phyloP scores from a whole-genome alignment of 2,797 vertebrate genomes.

The Gila robusta region DNA sequence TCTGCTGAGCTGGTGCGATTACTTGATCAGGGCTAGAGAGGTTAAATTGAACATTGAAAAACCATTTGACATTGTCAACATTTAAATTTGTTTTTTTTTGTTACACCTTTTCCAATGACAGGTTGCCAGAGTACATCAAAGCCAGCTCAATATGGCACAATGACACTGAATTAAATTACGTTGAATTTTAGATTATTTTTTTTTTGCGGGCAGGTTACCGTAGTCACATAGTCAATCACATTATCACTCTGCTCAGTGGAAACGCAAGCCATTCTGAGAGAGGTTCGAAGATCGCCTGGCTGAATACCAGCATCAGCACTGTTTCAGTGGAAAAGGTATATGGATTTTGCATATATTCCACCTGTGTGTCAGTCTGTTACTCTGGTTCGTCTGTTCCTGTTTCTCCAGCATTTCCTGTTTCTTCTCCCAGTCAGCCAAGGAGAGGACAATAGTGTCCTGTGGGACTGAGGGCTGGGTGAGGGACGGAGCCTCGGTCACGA shows the following conservation, averaged over 20 bases:
- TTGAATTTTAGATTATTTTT: not conserved
- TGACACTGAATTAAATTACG: not conserved
- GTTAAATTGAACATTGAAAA: not conserved
- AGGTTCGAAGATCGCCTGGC: not conserved
- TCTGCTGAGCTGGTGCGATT: constrained; percentile 68
- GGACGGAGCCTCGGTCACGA: constrained; percentile 74
- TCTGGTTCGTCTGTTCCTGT: constrained; percentile 52
- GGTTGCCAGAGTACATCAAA: not conserved
- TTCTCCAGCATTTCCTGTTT: constrained; percentile 63
- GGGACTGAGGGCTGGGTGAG: constrained; percentile 7
- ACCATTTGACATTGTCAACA: not conserved
- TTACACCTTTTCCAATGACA: not conserved
- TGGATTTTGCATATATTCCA: constrained; percentile 6
- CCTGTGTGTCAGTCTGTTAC: constrained; percentile 48
- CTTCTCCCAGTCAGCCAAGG: constrained; percentile 59
- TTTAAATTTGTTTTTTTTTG: not conserved
- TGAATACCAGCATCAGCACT: not conserved
- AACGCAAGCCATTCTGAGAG: not conserved
- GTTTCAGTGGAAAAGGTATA: not conserved
- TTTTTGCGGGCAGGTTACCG: too few species aligned
- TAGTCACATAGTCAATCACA: not conserved
- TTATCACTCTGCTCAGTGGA: not conserved
- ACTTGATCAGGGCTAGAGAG: constrained; percentile 46
- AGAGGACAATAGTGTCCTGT: constrained; percentile 70
- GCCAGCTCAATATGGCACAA: not conserved